Evolutionary conservation across 2,113 vertebrate genomes (phyloP), one percentile per base, ranked within the genome.

Genomic region (Vidua chalybeata): DNA sequence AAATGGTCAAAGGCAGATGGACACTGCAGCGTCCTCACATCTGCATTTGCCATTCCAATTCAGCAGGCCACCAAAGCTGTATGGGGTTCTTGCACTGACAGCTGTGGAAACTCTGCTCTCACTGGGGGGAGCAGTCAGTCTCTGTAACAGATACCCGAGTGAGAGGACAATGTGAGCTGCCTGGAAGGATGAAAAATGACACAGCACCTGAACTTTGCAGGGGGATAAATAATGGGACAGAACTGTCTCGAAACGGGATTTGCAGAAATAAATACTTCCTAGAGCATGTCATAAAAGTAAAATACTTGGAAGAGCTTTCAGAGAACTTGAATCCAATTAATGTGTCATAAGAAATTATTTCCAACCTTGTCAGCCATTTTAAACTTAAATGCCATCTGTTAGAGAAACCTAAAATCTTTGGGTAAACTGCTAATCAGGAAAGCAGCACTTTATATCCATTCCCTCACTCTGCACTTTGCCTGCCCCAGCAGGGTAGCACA

Each of bases 341-440:
- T 63, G 66, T 88, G 64, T 93, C 90, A 72, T 72, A 84, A 90
- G 83, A 92, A 93, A 93, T 96, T 89, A 91, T 91, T 84, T 91
- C 78, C 81, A 87, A n/a, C 30, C 35, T 84, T 94, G 75, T 87
- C 91, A 96, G 84, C 87, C 63, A 35, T 95, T 91, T 94, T 93
- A 74, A 95, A 93, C n/a, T 51, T 85, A 66, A 5, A 45, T 94
- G 43, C 94, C 88, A 96, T 95, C 95, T 96, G 79, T 90, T 94
- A 85, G n/a, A 76, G 90, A 88, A 77, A 77, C 46, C 39, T 88
- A 52, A 87, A 94, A 52, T 93, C 75, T 86, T 90, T 63, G 63
- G 22, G 41, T 88, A 90, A 91, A 77, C 45, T 71, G 33, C 35
- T 96, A 77, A 91, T 94, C 33, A 48, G 26, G 41, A 63, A 86